These are phyloP conservation scores for Schrankia costaestrigalis DNA, from an alignment of 2,888 invertebrate species.

Conservation along the genomic window DNA sequence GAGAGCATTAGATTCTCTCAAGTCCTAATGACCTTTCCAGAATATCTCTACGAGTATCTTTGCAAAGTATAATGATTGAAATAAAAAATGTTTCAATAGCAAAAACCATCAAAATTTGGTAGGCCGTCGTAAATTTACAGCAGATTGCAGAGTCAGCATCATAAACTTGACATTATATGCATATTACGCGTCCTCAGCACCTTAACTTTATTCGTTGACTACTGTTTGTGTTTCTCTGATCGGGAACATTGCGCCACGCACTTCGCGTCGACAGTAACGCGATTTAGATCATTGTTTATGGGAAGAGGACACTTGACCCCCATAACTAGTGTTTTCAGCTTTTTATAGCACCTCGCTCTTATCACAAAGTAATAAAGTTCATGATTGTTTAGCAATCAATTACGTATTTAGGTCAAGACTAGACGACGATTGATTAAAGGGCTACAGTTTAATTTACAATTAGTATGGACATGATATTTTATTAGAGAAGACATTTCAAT, in stretches of 20 bases:
- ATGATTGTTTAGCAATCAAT: conserved; percentile 3
- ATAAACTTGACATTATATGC: no score
- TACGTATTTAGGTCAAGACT: conserved; percentile 29
- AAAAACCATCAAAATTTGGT: no score
- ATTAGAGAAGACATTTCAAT: conserved; percentile 4
- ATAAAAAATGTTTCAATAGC: no score
- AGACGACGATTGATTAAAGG: conserved; percentile 27
- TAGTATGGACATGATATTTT: conserved; percentile 21
- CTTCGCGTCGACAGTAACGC: conserved; percentile 35
- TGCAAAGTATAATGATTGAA: no score
- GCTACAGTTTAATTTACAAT: conserved; percentile 25
- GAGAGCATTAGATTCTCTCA: no score
- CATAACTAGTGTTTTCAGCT: conserved; percentile 15
- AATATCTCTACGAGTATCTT: no score
- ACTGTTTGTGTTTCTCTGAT: not conserved
- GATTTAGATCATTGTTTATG: conserved; percentile 47
- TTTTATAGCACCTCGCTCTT: conserved; percentile 1
- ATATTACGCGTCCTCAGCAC: no score
- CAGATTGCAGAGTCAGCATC: no score
- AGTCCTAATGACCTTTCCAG: no score
- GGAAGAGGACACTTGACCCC: conserved; percentile 33
- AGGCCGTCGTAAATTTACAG: no score
- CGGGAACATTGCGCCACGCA: conserved; percentile 17
- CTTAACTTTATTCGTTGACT: no score
- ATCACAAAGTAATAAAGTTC: conserved; percentile 11